These are phyloP conservation scores for Athrips mouffetella DNA, from an alignment of 2,888 invertebrate species.

Conservation along the genomic window DNA sequence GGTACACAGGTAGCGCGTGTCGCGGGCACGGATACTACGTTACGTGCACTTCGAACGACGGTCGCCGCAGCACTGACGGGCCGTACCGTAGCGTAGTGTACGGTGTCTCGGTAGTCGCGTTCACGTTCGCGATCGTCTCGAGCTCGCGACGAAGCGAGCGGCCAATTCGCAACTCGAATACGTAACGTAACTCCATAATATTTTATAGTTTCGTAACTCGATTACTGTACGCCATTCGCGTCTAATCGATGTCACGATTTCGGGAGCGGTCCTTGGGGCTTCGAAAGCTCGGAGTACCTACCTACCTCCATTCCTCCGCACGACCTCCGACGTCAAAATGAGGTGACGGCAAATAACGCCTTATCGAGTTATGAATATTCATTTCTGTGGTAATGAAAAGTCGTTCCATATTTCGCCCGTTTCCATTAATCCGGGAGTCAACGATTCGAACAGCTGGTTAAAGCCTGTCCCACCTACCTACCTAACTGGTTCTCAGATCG, in stretches of 20 bases:
- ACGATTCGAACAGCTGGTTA: background rate
- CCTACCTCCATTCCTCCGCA: background rate
- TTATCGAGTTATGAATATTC: conserved; percentile 56
- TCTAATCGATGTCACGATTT: conserved; percentile 71
- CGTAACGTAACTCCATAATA: conserved; percentile 74
- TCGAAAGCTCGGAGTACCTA: conserved; percentile 15
- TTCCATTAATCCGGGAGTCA: conserved; percentile 32
- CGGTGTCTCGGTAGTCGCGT: conserved; percentile 5
- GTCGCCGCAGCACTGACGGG: conserved; percentile 34
- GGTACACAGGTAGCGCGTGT: conserved; percentile 15
- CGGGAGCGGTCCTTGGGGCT: conserved; percentile 55
- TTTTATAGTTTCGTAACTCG: conserved; percentile 75
- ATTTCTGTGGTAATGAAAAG: conserved; percentile 52
- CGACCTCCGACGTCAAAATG: conserved; percentile 31
- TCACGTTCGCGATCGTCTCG: conserved; percentile 13
- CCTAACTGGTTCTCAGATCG: conserved; percentile 10
- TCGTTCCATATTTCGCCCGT: conserved; percentile 50
- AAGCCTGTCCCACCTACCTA: too few species aligned
- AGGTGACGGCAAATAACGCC: conserved; percentile 35
- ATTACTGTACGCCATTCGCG: conserved; percentile 61
- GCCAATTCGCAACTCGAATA: conserved; percentile 55
- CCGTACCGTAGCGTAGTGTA: conserved; percentile 22
- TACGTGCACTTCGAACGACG: conserved; percentile 13
- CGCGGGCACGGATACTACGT: conserved; percentile 18
- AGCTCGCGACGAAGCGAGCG: conserved; percentile 40